phyloP scores from a whole-genome alignment of 2,113 vertebrate genomes.

The Platichthys stellatus region DNA sequence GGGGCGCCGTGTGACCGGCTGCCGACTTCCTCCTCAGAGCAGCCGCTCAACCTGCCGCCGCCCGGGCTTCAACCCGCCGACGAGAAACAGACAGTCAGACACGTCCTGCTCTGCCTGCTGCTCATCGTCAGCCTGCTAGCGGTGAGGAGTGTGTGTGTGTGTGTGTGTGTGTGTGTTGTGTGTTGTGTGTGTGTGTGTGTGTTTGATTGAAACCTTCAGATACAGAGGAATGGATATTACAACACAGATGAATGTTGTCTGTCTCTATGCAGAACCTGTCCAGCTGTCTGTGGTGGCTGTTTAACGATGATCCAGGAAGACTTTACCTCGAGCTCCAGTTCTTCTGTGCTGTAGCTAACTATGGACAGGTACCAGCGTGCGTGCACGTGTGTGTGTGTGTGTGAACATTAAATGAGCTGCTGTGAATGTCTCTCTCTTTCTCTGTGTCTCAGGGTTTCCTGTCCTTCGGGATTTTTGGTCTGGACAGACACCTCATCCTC shows the following conservation, averaged over 20 bases:
- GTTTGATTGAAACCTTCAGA: not conserved
- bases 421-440: not conserved
- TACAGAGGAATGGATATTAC: too few relatives aligned
- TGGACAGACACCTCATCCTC: constrained; percentile 96
- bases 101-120: constrained; percentile 92
- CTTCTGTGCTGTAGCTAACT: constrained; percentile 97
- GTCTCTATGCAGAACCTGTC: constrained; percentile 89
- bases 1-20: constrained; percentile 82
- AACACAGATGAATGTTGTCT: not conserved
- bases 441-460: constrained; percentile 88
- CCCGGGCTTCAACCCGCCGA: constrained; percentile 65
- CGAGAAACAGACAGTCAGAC: constrained; percentile 90
- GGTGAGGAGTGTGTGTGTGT: constrained; percentile 68
- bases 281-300: constrained; percentile 97
- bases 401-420: not conserved
- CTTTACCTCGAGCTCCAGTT: constrained; percentile 97
- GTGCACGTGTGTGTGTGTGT: not conserved
- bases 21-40: constrained; percentile 60
- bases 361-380: constrained; percentile 89
- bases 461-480: constrained; percentile 95
- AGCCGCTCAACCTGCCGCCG: constrained; percentile 63
- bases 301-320: constrained; percentile 92
- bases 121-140: constrained; percentile 93
- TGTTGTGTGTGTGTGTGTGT: not conserved
- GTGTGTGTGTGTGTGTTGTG: too few relatives aligned